Evolutionary conservation across 1,140 invertebrate species (phyloP), one percentile per base, ranked within the genome.

Genomic region (Maniola jurtina): DNA sequence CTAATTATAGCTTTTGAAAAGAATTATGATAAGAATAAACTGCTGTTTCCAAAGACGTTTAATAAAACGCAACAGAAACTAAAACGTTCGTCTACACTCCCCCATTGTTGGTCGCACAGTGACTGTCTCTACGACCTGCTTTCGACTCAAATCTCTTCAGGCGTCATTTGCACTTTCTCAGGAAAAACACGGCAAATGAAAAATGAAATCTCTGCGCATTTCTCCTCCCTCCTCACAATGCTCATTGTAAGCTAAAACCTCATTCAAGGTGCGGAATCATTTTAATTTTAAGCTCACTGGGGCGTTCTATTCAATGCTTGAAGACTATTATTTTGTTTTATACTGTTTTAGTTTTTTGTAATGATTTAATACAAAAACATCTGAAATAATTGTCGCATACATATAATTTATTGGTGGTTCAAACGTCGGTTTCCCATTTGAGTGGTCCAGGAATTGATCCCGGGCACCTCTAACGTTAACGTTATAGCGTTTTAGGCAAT

Each of bases 81-180:
- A 66, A 72, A 35, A 48, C 68, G 76, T 72, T 36, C 64, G 80
- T 83, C 50, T 83, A 52, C 65, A 25, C 2, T 7, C 3, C 38
- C n/a, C 56, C 69, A 77, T 76, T 83, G 81, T 81, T 56, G 70
- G 70, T 60, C 42, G 42, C 42, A 5, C 42, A 45, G 60, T 68
- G 50, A 36, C 73, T 72, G 75, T 80, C 73, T 68, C 65, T 64
- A 62, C 80, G 79, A 79, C 79, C 81, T 80, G 73, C 64, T 78
- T 83, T 80, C 38, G 38, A 9, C 71, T 64, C 77, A 81, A 81
- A 84, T 85, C 80, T 83, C 75, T 61, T 74, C 71, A 80, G 77
- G 63, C 78, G 84, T 85, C 84, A 85, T 85, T 85, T 81, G 81
- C 84, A 87, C 83, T 84, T 82, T 84, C 82, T 76, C 72, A 74